phyloP scores from a whole-genome alignment of 2,888 invertebrate species.

The Kuschelorhynchus macadamiae region DNA sequence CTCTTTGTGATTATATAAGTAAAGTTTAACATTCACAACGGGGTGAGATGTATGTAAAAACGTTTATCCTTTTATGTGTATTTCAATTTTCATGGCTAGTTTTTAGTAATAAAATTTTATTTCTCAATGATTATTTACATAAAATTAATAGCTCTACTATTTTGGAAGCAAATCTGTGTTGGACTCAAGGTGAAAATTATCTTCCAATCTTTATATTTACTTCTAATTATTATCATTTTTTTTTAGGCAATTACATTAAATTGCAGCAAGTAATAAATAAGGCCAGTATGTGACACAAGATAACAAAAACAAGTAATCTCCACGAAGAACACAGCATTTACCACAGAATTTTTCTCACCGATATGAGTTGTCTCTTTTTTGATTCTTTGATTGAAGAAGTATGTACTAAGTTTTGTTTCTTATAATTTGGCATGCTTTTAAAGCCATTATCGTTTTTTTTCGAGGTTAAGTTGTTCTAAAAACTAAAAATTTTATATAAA shows the following conservation, averaged over 20 bases:
- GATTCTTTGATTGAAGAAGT: slow-evolving; percentile 15
- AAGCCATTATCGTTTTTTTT: too few species aligned
- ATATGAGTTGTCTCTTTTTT: slow-evolving; percentile 27
- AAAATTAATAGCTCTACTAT: neutral
- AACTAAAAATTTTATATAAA: too few species aligned
- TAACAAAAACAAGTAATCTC: neutral
- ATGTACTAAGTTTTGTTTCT: neutral
- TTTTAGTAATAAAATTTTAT: slow-evolving; percentile 12
- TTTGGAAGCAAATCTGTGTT: slow-evolving; percentile 30
- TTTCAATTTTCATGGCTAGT: neutral
- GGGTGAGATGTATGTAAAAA: neutral
- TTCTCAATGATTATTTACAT: slow-evolving; percentile 26
- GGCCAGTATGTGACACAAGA: neutral
- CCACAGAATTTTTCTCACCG: slow-evolving; percentile 23
- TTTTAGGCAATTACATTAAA: slow-evolving; percentile 14
- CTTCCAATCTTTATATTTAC: neutral
- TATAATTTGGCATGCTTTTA: neutral
- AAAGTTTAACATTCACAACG: too few species aligned
- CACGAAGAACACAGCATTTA: neutral
- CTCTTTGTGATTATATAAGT: too few species aligned
- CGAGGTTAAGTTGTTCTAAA: too few species aligned
- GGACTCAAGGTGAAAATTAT: slow-evolving; percentile 26
- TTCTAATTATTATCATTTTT: neutral
- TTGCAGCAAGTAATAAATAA: neutral
- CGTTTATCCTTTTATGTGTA: neutral